Percentiles rank a stretch among this genome's conserved stretches.
Evolutionary conservation across 2,113 vertebrate species (phyloP).

Genomic region (Camelus bactrianus): DNA sequence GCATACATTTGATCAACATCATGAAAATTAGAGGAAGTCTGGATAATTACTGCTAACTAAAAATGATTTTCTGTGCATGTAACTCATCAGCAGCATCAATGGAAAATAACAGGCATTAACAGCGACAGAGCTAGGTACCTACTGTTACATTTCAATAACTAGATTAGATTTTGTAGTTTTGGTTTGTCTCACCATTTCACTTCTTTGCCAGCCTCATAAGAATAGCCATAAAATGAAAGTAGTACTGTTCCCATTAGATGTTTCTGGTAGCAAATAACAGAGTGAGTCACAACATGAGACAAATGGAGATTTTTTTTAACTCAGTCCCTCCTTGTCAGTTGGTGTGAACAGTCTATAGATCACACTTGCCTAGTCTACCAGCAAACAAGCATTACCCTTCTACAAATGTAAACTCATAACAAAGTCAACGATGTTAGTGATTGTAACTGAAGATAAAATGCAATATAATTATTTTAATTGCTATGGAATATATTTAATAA

Average conservation of each 20-base stretch:
- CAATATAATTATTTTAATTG: neutral
- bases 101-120: neutral
- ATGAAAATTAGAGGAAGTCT: neutral
- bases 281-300: neutral
- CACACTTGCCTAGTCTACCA: neutral
- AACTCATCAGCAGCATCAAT: neutral
- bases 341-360: neutral
- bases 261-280: neutral
- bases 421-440: neutral
- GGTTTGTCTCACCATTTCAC: neutral
- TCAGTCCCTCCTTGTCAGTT: neutral
- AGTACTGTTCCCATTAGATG: neutral
- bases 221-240: constrained; percentile 30
- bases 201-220: neutral
- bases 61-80: neutral
- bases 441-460: neutral
- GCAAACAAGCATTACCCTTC: neutral
- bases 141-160: constrained; percentile 3
- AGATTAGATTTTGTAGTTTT: neutral
- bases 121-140: neutral
- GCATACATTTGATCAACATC: neutral
- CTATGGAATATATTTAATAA: constrained; percentile 18
- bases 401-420: neutral
- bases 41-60: constrained; percentile 44
- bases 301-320: neutral